phyloP scores from a whole-genome alignment of 2,797 vertebrate species.

The Momotus momota region DNA sequence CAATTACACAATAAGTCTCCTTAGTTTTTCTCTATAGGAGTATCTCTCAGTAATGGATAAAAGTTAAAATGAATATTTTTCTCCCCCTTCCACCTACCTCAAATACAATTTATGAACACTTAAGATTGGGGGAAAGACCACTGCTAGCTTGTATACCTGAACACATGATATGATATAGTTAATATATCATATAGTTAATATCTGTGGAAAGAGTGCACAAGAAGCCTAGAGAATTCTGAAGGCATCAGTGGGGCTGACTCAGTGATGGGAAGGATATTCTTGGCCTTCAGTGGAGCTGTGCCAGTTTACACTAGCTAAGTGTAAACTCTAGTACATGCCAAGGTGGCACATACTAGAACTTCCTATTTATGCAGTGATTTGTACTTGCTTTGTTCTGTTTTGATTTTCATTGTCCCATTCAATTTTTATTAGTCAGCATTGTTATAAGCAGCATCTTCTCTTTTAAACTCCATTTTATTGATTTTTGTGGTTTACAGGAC shows the following conservation, averaged over 20 bases:
- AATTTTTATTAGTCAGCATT: neutral
- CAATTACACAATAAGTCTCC: constrained; percentile 63
- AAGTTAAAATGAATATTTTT: constrained; percentile 43
- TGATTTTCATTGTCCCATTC: neutral
- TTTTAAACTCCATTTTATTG: neutral
- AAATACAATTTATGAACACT: neutral
- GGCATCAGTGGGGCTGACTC: neutral
- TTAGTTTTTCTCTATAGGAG: constrained; percentile 52
- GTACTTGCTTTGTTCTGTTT: neutral
- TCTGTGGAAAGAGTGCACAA: neutral
- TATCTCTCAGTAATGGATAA: constrained; percentile 13
- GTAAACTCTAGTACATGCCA: too few relatives aligned
- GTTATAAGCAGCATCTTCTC: neutral
- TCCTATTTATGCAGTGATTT: neutral
- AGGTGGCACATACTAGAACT: neutral
- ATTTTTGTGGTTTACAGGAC: neutral
- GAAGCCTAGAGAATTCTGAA: neutral
- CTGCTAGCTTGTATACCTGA: neutral
- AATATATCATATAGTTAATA: neutral
- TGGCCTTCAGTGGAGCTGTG: neutral
- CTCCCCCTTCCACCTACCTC: neutral
- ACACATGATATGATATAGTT: neutral
- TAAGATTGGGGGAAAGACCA: neutral
- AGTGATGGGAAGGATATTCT: neutral
- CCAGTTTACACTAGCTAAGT: neutral